Base-by-base conservation (phyloP, 1,140 invertebrate species). In the Triops cancriformis region DNA sequence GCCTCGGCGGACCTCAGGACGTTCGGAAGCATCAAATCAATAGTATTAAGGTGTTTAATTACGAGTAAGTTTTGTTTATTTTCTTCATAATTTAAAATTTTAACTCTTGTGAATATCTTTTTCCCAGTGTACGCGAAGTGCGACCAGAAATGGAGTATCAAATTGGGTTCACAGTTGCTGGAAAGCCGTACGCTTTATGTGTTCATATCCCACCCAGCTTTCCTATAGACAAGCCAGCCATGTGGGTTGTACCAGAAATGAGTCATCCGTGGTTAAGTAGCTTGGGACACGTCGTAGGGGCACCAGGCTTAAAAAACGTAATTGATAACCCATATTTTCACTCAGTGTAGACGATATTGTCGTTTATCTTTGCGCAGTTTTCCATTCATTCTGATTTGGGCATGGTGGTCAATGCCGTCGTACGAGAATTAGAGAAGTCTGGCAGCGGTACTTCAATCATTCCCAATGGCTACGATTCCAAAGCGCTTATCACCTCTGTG, bases 341-440 rank as follows among this genome's bases (percentile, higher is more conserved):
- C 3, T 26, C 12, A 78, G 64, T 45, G 31, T 75, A 27, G 37
- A 43, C 5, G 7, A 75, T 42, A 43, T 75, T 7, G 18, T 37
- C 1, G 5, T 73, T 27, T 79, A 81, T 79, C 80, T 78, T 84
- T 83, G 43, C 79, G 43, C 74, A 90, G 89, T 93, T 90, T 82
- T 90, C 91, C 77, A 84, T 89, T 72, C 90, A 92, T 84, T 92
- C 91, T 72, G 92, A 93, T 85, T 86, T 93, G 77, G 91, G 92
- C 26, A 86, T 91, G 78, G 89, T 93, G 45, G 91, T 93, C 1
- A 91, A 93, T 83, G 91, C 89, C 12, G 90, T 93, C 64, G 91
- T 91, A 77, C 85, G 91, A 81, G 91, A 93, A 83, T 91, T 92
- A 80, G 89, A 91, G 83, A 88, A 89, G 82, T 78, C 43, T 64